Evolutionary conservation across 2,113 vertebrate genomes (phyloP).

Genomic region (Ammodramus savannarum): DNA sequence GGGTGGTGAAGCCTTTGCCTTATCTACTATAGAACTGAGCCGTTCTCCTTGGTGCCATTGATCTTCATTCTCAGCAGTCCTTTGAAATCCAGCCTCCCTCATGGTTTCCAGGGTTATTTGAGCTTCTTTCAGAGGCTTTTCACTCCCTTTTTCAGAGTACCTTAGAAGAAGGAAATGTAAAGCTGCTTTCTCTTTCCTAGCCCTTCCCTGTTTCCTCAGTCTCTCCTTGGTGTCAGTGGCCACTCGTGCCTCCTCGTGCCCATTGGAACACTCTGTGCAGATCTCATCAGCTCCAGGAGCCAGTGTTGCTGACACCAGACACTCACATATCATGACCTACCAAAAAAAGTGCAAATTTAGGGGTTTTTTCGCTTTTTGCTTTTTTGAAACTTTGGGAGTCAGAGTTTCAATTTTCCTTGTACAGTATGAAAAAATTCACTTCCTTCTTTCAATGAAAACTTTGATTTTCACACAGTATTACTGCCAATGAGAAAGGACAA

Average conservation of each 20-base stretch:
- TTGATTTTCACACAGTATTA: neutral
- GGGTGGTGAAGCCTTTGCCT: rapidly evolving
- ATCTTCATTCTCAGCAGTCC: neutral
- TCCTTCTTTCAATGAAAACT: neutral
- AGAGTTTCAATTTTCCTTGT: neutral
- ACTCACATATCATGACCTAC: neutral
- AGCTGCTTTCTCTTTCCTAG: neutral
- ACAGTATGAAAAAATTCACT: neutral
- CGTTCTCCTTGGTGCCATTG: neutral
- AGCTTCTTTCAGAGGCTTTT: neutral
- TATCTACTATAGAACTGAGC: neutral
- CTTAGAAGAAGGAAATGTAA: neutral
- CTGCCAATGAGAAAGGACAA: neutral
- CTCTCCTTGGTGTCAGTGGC: neutral
- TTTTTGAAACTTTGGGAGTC: neutral
- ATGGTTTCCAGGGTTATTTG: neutral
- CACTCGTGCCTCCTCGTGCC: neutral
- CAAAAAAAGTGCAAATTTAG: neutral
- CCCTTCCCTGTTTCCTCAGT: neutral
- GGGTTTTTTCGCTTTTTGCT: neutral
- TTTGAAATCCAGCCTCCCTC: neutral
- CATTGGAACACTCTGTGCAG: neutral
- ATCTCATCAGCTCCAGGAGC: neutral
- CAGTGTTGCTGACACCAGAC: neutral
- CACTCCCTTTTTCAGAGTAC: neutral